phyloP scores from a whole-genome alignment of 2,113 vertebrate genomes.

The Empidonax traillii region DNA sequence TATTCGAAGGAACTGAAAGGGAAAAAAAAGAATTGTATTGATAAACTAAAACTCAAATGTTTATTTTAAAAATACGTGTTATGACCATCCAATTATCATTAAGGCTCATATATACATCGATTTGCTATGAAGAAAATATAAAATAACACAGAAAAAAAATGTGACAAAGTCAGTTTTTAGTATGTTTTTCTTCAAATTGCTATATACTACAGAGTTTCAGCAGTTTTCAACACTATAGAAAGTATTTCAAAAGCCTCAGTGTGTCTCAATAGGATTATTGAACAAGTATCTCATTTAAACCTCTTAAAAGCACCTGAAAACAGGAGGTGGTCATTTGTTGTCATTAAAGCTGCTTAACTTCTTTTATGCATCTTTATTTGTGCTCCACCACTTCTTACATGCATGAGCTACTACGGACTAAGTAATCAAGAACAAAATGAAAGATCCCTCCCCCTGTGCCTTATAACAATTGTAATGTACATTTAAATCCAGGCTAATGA shows the following conservation, averaged over 20 bases:
- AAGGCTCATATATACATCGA: not conserved
- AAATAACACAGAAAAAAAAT: not conserved
- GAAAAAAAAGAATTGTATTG: not conserved
- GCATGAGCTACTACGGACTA: constrained; percentile 62
- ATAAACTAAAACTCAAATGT: not conserved
- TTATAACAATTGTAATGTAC: constrained; percentile 80
- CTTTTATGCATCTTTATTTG: constrained; percentile 57
- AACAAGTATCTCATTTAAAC: constrained; percentile 67
- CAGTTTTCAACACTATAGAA: constrained; percentile 31
- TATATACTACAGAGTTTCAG: not conserved
- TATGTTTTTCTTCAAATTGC: not conserved
- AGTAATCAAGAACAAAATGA: constrained; percentile 47
- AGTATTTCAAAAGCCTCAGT: constrained; percentile 53
- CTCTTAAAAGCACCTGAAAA: constrained; percentile 68
- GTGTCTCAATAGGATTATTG: constrained; percentile 61
- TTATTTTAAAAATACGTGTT: not conserved
- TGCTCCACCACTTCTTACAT: constrained; percentile 38
- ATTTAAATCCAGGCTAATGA: constrained; percentile 65
- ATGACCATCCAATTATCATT: not conserved
- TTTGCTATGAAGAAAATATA: not conserved
- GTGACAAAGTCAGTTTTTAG: not conserved
- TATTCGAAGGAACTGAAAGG: constrained; percentile 91
- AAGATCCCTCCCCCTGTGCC: constrained; percentile 1
- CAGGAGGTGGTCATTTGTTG: constrained; percentile 66
- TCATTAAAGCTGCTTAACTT: constrained; percentile 61